Conservation (phyloP, 2,888 invertebrate species). For the Eristalis tenax region DNA sequence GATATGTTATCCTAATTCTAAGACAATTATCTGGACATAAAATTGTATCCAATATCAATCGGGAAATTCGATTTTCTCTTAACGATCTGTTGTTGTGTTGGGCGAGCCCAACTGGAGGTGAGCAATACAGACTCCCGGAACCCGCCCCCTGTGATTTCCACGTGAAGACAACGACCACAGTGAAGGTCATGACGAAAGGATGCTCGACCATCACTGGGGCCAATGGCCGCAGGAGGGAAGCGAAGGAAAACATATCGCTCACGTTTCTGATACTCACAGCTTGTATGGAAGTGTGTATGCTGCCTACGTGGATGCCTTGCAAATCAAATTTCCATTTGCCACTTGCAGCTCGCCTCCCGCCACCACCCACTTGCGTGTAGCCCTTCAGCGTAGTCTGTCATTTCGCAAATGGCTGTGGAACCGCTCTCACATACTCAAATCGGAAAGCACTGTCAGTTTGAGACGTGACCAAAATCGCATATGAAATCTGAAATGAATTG, state of each 20-base stretch:
- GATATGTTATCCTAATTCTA: slow-evolving; percentile 54
- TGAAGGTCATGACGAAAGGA: not conserved
- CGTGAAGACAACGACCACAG: not conserved
- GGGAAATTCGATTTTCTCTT: not conserved
- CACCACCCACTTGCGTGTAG: slow-evolving; percentile 4
- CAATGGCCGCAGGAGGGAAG: not conserved
- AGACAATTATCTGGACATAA: slow-evolving; percentile 58
- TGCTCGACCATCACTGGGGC: not conserved
- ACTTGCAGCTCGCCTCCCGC: slow-evolving; percentile 52
- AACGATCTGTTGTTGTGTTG: not conserved
- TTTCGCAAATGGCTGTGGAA: slow-evolving; percentile 58
- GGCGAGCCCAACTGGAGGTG: slow-evolving; percentile 42
- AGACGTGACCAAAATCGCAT: slow-evolving; percentile 65
- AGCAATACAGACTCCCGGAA: not conserved
- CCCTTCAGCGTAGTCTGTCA: slow-evolving; percentile 59
- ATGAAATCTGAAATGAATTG: slow-evolving; percentile 55
- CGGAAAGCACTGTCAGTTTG: slow-evolving; percentile 68
- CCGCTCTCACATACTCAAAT: slow-evolving; percentile 66
- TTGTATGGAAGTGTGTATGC: slow-evolving; percentile 35
- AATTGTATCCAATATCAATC: slow-evolving; percentile 44
- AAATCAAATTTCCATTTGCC: slow-evolving; percentile 71
- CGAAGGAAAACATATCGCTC: slow-evolving; percentile 62
- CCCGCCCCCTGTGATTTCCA: not conserved
- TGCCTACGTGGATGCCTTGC: slow-evolving; percentile 63
- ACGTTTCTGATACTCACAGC: slow-evolving; percentile 53